Conservation (phyloP, 1,140 invertebrate species). For the Andricus grossulariae region DNA sequence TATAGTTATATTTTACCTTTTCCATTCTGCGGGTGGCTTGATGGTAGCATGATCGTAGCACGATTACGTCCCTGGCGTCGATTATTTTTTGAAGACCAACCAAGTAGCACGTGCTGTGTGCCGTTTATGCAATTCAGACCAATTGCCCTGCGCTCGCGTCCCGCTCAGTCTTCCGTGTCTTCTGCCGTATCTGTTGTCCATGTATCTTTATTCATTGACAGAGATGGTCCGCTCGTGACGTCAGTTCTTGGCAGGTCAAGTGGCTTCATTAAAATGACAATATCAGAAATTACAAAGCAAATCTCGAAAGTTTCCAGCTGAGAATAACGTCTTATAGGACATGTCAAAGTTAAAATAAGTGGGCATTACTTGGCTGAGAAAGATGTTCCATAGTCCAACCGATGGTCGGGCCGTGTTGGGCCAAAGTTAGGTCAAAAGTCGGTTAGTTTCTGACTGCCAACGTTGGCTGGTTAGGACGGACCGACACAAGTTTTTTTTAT, state of each 20-base stretch:
- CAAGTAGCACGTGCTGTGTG: constrained; percentile 54
- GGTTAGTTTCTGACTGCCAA: no score
- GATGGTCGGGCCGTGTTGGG: no score
- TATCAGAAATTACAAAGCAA: constrained; percentile 37
- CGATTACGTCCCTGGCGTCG: no score
- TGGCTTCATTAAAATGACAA: constrained; percentile 51
- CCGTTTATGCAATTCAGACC: constrained; percentile 59
- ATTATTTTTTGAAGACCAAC: no score
- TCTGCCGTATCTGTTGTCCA: neutral
- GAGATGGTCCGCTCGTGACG: constrained; percentile 46
- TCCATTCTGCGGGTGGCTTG: no score
- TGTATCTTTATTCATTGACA: neutral
- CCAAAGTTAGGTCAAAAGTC: no score
- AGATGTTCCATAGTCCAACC: no score
- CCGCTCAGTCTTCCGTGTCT: constrained; percentile 52
- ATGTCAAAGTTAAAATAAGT: neutral
- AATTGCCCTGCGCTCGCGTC: constrained; percentile 65
- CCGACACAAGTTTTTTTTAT: no score
- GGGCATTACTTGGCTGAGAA: no score
- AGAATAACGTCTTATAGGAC: neutral
- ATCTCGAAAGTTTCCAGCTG: constrained; percentile 19
- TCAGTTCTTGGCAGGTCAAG: constrained; percentile 57
- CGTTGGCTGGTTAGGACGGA: no score
- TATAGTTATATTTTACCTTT: no score
- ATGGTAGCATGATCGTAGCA: no score